Conservation (phyloP, 2,113 vertebrate genomes). For the Agapornis roseicollis region DNA sequence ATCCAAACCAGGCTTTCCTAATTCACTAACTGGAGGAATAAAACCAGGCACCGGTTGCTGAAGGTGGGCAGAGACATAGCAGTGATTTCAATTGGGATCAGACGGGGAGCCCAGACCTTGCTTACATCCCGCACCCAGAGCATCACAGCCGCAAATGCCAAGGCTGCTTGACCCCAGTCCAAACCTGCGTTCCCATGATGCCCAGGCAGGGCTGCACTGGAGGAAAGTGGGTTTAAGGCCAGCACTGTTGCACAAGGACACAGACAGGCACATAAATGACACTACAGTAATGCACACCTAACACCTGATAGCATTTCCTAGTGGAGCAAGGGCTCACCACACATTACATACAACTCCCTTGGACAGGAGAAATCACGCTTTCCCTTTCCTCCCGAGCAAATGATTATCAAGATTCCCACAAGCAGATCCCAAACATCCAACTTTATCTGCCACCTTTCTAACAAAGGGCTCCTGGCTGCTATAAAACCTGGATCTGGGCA, state of each 20-base stretch:
- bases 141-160: fast-evolving
- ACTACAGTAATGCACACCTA: neutral
- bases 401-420: neutral
- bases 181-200: neutral
- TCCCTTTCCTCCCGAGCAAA: neutral
- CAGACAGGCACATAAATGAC: neutral
- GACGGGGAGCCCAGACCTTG: neutral
- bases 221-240: neutral
- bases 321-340: fast-evolving
- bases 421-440: neutral
- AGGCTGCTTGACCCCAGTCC: neutral
- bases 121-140: fast-evolving
- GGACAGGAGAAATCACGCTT: fast-evolving
- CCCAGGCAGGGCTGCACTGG: neutral
- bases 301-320: neutral
- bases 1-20: neutral
- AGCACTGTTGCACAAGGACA: neutral
- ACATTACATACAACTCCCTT: neutral
- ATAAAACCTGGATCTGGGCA: neutral
- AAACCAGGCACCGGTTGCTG: neutral
- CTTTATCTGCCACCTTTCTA: neutral
- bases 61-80: neutral
- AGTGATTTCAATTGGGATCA: neutral
- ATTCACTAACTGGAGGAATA: neutral
- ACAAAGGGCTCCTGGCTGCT: neutral